Evolutionary conservation across 2,113 vertebrate genomes (phyloP), one percentile per base, ranked within the genome.

Genomic region (Delphinus delphis): DNA sequence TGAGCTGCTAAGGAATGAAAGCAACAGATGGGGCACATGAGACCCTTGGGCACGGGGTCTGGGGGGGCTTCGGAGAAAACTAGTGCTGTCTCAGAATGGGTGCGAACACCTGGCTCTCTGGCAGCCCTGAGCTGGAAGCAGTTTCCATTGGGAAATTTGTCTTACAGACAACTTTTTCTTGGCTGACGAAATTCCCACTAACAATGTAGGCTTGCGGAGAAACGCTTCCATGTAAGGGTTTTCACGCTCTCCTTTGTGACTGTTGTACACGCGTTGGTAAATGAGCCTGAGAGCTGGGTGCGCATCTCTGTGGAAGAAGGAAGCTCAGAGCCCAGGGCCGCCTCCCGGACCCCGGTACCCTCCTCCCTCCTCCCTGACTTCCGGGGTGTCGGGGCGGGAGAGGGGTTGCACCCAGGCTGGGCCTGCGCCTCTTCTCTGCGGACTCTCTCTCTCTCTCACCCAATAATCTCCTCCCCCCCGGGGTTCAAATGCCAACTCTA

Each of bases 1-100:
- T 4, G 26, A 44, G 2, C 3, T 14, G 4, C 25, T 14, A 6
- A 4, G 1, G 14, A 13, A 23, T 10, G 38, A 85, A n/a, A 55
- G 44, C 14, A 3, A 60, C 60, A 60, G 70, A 23, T 2, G 58
- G 73, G 1, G 8, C 0, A 5, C 21, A 3, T 0, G 10, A n/a
- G 58, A 62, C 13, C 9, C 3, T 8, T 3, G 60, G 26, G 13
- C 50, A 5, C 0, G 12, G 20, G 25, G 17, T 14, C 53, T 26
- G 62, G 63, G 63, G 33, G 28, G 55, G n/a, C 68, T 8, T 21
- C 44, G 9, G 0, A 7, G 33, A 36, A 58, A 58, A 20, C 1
- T 8, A 93, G 50, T 0, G 0, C 1, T 1, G 12, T 44, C 81
- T 58, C 20, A 9, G 67, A 26, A 12, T 10, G 62, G n/a, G n/a